Evolutionary conservation across 2,888 invertebrate species (phyloP).

Genomic region (Drosophila prostipennis): DNA sequence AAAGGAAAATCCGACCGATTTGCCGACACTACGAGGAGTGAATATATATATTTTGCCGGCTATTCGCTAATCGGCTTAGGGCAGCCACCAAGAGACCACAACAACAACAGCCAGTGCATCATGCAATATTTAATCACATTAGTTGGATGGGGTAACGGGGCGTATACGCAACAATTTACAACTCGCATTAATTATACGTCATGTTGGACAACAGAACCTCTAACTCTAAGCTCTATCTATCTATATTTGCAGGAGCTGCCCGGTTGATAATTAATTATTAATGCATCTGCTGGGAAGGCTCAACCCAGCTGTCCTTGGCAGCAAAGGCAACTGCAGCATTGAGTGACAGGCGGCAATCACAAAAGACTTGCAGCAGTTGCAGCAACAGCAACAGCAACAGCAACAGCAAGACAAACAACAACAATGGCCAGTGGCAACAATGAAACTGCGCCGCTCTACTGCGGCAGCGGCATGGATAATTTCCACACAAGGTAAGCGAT

Average conservation of each 20-base stretch:
- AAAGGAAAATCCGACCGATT: not conserved
- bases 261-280: slow-evolving; percentile 59
- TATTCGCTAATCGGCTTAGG: slow-evolving; percentile 49
- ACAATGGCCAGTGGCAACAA: slow-evolving; percentile 60
- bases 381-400: no score
- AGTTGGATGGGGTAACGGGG: slow-evolving; percentile 31
- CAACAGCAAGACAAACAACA: slow-evolving; percentile 46
- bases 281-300: slow-evolving; percentile 52
- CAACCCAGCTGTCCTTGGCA: slow-evolving; percentile 52
- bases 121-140: slow-evolving; percentile 36
- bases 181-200: slow-evolving; percentile 44
- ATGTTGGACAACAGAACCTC: slow-evolving; percentile 35
- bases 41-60: slow-evolving; percentile 16
- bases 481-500: slow-evolving; percentile 81
- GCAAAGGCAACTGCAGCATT: slow-evolving; percentile 17
- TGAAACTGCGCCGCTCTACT: slow-evolving; percentile 77
- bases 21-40: slow-evolving; percentile 16
- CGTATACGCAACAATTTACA: slow-evolving; percentile 49
- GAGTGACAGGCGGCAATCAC: slow-evolving; percentile 43
- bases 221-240: not conserved
- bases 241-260: slow-evolving; percentile 51
- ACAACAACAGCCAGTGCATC: slow-evolving; percentile 5
- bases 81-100: not conserved
- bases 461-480: slow-evolving; percentile 81
- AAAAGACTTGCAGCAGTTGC: slow-evolving; percentile 16